Base-by-base conservation (phyloP, 2,113 vertebrate species). In the Zosterops japonicus region DNA sequence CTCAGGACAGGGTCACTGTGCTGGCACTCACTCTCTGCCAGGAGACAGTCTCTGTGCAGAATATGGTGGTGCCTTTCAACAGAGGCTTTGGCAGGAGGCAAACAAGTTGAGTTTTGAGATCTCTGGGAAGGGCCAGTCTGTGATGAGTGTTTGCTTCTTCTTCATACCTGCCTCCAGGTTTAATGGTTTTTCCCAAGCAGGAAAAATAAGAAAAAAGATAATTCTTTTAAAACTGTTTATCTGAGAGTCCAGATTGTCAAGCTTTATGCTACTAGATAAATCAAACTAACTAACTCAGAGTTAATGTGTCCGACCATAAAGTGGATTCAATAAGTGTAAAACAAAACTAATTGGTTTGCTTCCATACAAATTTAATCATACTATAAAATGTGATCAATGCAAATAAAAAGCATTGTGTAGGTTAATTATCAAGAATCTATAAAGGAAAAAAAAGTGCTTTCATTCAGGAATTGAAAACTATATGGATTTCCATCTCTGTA, bases 331-430 rank as follows among this genome's bases (percentile, higher is more conserved):
- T 98, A 97, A 97, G 95, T 98, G 95, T 98, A 98, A 98, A 98
- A 97, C 97, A 98, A 98, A 98, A 97, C 98, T 98, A 98, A 98
- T 98, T 98, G 96, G 96, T 97, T 98, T 96, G 96, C 93, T 98
- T 97, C 97, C 96, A 96, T 97, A 98, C 97, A 98, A 97, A 97
- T 98, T 97, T 98, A 98, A 98, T 98, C 97, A 98, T 98, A 98
- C 95, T 95, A 97, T 98, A 98, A 98, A 98, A 97, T 79, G 94
- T 94, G 97, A 98, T 98, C 98, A 98, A 98, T 98, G 97, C 97
- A 97, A 97, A 98, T 98, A 97, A 98, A 98, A 97, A 94, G 83
- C 96, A 95, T 95, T 85, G 97, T 97, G 95, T 97, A 96, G 85
- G 97, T 96, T 97, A 97, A 97, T 96, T 95, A 93, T 97, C 79